Evolutionary conservation across 2,888 invertebrate species (phyloP).

Genomic region (Argyra leucocephala): DNA sequence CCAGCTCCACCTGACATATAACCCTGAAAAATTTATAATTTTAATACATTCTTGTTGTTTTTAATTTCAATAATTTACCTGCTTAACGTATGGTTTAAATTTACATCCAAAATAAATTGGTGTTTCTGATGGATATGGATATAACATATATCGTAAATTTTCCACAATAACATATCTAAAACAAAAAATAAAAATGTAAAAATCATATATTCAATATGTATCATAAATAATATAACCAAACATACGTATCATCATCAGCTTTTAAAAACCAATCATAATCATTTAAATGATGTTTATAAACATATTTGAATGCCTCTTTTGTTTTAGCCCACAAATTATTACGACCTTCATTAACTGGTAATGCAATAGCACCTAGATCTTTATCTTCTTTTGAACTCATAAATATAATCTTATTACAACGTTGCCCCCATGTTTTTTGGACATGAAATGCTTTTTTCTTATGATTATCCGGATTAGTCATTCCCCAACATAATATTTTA

Average conservation of each 20-base stretch:
- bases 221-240: not conserved
- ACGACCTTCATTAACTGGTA: conserved; percentile 74
- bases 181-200: conserved; percentile 9
- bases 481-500: conserved; percentile 83
- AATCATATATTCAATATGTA: not conserved
- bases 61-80: conserved; percentile 25
- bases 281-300: conserved; percentile 67
- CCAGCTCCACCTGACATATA: conserved; percentile 86
- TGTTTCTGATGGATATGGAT: conserved; percentile 55
- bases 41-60: not conserved
- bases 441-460: conserved; percentile 81
- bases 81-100: conserved; percentile 53
- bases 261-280: conserved; percentile 92
- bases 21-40: conserved; percentile 46
- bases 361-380: conserved; percentile 63
- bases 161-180: conserved; percentile 80
- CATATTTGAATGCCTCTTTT: conserved; percentile 77
- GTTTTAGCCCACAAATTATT: conserved; percentile 90
- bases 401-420: conserved; percentile 78
- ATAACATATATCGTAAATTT: conserved; percentile 80
- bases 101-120: conserved; percentile 80
- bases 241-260: conserved; percentile 91
- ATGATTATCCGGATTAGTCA: conserved; percentile 83
- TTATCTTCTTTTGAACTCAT: conserved; percentile 68
- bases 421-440: conserved; percentile 83